A percentile compares a stretch with the other conserved stretches of the same genome.
Conservation (phyloP, 2,888 invertebrate genomes). For the Ennomos quercinarius region DNA sequence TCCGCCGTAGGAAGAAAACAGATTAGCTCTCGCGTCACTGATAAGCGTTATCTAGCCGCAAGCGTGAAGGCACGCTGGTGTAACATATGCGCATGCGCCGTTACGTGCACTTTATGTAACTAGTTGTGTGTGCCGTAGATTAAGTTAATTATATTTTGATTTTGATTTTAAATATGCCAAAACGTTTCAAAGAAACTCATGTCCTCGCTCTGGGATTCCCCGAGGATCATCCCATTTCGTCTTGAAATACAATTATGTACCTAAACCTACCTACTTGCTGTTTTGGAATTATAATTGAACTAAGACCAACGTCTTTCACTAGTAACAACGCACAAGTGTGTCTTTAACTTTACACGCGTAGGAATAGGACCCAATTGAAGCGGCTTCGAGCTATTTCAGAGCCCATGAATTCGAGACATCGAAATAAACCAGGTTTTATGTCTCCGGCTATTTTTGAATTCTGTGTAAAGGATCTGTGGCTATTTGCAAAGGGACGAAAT, state of each 20-base stretch:
- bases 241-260: no score
- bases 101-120: conserved; percentile 1
- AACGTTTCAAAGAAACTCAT: neutral
- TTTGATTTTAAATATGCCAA: no score
- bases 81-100: conserved; percentile 20
- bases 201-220: no score
- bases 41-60: conserved; percentile 38
- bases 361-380: conserved; percentile 7
- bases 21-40: conserved; percentile 35
- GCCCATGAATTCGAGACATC: conserved; percentile 26
- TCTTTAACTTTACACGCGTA: conserved; percentile 1
- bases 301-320: no score
- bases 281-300: no score
- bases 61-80: conserved; percentile 24
- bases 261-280: no score
- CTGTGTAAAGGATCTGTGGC: conserved; percentile 30
- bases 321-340: no score
- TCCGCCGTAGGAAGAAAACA: conserved; percentile 33
- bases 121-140: no score
- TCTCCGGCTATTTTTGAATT: conserved; percentile 33
- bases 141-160: no score
- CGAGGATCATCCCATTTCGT: no score
- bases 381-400: conserved; percentile 27
- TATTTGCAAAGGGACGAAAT: conserved; percentile 23
- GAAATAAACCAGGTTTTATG: conserved; percentile 38